Evolutionary conservation across 2,888 invertebrate genomes (phyloP).

Genomic region (Andrena dorsata): DNA sequence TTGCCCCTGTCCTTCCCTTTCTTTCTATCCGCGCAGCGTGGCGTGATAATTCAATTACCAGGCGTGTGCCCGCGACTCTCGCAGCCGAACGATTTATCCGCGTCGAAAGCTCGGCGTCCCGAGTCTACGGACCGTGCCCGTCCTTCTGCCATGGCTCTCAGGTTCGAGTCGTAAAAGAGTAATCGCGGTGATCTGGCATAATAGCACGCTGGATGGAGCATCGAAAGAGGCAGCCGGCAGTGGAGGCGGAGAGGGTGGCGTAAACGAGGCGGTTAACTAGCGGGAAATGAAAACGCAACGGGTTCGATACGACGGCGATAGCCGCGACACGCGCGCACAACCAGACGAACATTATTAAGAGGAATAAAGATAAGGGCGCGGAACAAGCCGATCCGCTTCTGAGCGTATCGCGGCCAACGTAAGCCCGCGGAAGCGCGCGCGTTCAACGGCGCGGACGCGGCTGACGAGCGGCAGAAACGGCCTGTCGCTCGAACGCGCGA

Average conservation of each 20-base stretch:
- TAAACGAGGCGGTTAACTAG: slow-evolving; percentile 40
- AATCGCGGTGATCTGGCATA: slow-evolving; percentile 11
- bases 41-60: slow-evolving; percentile 47
- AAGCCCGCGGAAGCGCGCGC: slow-evolving; percentile 29
- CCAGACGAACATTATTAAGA: slow-evolving; percentile 61
- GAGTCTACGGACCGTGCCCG: not conserved
- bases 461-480: slow-evolving; percentile 38
- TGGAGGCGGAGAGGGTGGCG: slow-evolving; percentile 1
- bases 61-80: not conserved
- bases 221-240: not conserved
- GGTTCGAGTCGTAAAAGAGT: slow-evolving; percentile 17
- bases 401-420: slow-evolving; percentile 29
- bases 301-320: slow-evolving; percentile 42
- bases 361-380: slow-evolving; percentile 66
- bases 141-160: not conserved
- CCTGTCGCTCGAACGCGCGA: slow-evolving; percentile 61
- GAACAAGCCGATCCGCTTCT: slow-evolving; percentile 9
- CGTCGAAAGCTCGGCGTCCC: too few relatives aligned
- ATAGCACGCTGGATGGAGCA: not conserved
- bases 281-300: slow-evolving; percentile 47
- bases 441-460: slow-evolving; percentile 42
- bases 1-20: slow-evolving; percentile 23
- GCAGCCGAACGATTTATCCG: not conserved
- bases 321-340: slow-evolving; percentile 38
- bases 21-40: not conserved